Evolutionary conservation across 2,888 invertebrate genomes (phyloP), one percentile per base, ranked within the genome.

Genomic region (Mesorhabditis spiculigera): DNA sequence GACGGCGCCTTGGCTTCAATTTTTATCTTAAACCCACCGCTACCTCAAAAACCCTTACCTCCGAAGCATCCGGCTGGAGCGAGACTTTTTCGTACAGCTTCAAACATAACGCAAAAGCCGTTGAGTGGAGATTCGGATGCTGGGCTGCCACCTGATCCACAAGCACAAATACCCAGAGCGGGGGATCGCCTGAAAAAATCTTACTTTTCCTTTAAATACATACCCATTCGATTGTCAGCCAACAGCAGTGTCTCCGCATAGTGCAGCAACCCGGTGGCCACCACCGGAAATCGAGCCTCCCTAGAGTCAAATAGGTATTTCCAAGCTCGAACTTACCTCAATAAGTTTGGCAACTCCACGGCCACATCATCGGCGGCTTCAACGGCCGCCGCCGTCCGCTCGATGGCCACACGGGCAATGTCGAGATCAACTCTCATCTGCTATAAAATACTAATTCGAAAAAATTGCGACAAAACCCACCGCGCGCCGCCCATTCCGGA

Each of bases 111-210:
- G 70, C 67, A 71, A 80, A 81, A 8, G 74, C 77, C 42, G 73
- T 75, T 16, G 71, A 62, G 8, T 71, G 73, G 16, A 80, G 68
- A 63, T 78, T 75, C 3, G 68, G 61, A 44, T 80, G 80, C 4
- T 62, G 45, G 3, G 72, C 67, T 13, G 70, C 78, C 45, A 80
- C 67, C 50, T 81, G 73, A 66, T 80, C 80, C 50, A 80, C 68
- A 42, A 80, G 72, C 42, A 73, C 77, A 43, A 76, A 72, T 45
- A 73, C 73, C 8, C 71, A 66, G 6, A 68, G 63, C 6, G 70
- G 73, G 13, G 75, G 73, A 61, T 79, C 79, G 41, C 73, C 71
- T 63, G 74, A 64, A 65, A 68, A n/a, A 28, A 43, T 5, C 10
- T 10, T 13, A 45, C 16, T 45, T 45, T 66, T 13, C 10, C n/a